Evolutionary conservation across 92 coral and sea anemone genomes (phyloP), one percentile per base, ranked within the genome.

Genomic region (Phenganax marumi): DNA sequence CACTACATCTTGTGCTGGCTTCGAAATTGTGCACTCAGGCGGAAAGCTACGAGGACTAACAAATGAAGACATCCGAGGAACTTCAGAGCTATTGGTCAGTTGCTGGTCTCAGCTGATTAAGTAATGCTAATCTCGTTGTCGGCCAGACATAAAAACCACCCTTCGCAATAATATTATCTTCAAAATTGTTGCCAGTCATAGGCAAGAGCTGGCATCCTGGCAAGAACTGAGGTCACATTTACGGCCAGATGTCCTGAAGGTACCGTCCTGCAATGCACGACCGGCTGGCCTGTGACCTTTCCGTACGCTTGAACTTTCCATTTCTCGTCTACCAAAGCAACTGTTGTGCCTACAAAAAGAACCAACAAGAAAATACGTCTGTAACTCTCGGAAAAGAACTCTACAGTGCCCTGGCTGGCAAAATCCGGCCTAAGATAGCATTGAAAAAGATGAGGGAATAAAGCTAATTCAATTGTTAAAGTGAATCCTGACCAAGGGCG

Each of bases 71-170:
- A 33, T 33, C 43, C 43, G n/a, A 33, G 43, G 3, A 33, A 33
- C 3, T 33, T 33, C 43, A 33, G 43, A 2, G 2, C 43, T 33
- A 33, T 33, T 5, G 43, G 5, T 33, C 43, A 1, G 43, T 63
- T 16, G 7, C 10, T 23, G 70, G 70, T 12, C 70, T 23, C 26
- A 63, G 23, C 18, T 63, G 70, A 12, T 18, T 63, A 18, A 39
- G 70, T 39, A 63, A 39, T 3, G 70, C 70, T 18, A 63, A 22
- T 63, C 70, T 63, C 26, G 70, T 18, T 39, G 10, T 63, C 26
- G 70, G 70, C 70, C 70, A 63, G 26, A 63, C 26, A 63, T 63
- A 63, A 63, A 63, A 63, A 18, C 25, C 70, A 10, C 70, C 70
- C 26, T 63, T 39, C 70, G 3, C 6, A 63, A 63, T 63, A 10